These are phyloP conservation scores for Rhagonycha lutea DNA, from an alignment of 2,888 invertebrate genomes.

Conservation along the genomic window DNA sequence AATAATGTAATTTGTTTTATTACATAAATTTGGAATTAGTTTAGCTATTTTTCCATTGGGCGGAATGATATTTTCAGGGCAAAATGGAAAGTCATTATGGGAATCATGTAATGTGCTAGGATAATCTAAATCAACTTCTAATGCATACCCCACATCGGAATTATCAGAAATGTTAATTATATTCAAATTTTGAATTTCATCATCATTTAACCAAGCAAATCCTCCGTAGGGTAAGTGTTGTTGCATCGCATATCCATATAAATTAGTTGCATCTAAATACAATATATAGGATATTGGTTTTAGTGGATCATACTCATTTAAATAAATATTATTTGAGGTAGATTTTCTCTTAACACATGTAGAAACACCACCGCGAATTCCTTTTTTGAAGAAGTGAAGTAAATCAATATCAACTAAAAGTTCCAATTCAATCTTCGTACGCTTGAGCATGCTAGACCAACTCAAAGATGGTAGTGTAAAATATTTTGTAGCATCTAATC, in stretches of 20 bases:
- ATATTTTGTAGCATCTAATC: no score
- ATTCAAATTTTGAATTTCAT: background rate
- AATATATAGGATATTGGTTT: no score
- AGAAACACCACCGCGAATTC: no score
- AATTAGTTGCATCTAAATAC: background rate
- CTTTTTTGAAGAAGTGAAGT: no score
- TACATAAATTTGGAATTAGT: constrained; percentile 35
- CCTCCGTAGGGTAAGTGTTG: background rate
- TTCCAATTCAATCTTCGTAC: no score
- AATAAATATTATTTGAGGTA: no score
- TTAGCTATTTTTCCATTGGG: constrained; percentile 29
- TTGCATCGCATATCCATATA: background rate
- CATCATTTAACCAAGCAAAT: background rate
- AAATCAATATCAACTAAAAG: no score
- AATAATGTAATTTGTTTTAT: constrained; percentile 40
- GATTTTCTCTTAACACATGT: no score
- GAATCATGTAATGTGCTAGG: constrained; percentile 34
- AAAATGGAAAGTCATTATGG: constrained; percentile 43
- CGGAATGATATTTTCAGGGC: constrained; percentile 34
- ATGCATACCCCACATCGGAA: constrained; percentile 36
- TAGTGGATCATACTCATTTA: no score
- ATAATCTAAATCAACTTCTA: constrained; percentile 42
- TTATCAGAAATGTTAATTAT: background rate
- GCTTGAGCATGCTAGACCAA: no score
- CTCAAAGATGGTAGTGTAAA: no score